A percentile compares a stretch with the other conserved stretches of the same genome.
These are phyloP conservation scores for Acanthosoma haemorrhoidale DNA, from an alignment of 2,888 invertebrate species.

Conservation along the genomic window DNA sequence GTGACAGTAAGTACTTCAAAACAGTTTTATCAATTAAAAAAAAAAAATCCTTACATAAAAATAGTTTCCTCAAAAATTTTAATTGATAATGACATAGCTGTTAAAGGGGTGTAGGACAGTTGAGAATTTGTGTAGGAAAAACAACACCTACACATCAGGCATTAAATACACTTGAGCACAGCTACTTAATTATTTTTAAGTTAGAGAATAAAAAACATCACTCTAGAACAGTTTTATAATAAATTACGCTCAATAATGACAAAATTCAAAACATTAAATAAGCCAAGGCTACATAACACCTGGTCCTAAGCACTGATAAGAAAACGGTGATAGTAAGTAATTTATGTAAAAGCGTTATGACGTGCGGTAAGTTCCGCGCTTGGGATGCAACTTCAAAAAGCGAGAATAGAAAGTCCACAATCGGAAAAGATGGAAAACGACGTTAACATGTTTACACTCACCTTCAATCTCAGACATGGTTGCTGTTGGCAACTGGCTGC, in stretches of 20 bases:
- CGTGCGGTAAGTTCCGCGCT: too few relatives aligned
- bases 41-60: too few relatives aligned
- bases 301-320: constrained; percentile 11
- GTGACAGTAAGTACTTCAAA: too few relatives aligned
- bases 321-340: too few relatives aligned
- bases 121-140: constrained; percentile 24
- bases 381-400: neutral
- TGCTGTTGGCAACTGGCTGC: constrained; percentile 40
- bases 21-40: too few relatives aligned
- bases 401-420: neutral
- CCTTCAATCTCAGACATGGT: constrained; percentile 40
- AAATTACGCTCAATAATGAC: neutral
- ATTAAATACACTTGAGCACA: neutral
- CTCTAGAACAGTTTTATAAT: neutral
- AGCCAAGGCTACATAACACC: constrained; percentile 36
- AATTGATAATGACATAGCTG: neutral
- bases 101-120: neutral
- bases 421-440: neutral
- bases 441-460: constrained; percentile 35
- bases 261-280: constrained; percentile 21
- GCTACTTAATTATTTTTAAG: neutral
- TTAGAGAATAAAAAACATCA: neutral
- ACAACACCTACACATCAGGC: constrained; percentile 13
- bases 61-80: neutral
- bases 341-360: too few relatives aligned